Percentiles rank a stretch among this genome's conserved stretches.
phyloP scores from a whole-genome alignment of 1,140 invertebrate species.

The Drosophila takahashii region DNA sequence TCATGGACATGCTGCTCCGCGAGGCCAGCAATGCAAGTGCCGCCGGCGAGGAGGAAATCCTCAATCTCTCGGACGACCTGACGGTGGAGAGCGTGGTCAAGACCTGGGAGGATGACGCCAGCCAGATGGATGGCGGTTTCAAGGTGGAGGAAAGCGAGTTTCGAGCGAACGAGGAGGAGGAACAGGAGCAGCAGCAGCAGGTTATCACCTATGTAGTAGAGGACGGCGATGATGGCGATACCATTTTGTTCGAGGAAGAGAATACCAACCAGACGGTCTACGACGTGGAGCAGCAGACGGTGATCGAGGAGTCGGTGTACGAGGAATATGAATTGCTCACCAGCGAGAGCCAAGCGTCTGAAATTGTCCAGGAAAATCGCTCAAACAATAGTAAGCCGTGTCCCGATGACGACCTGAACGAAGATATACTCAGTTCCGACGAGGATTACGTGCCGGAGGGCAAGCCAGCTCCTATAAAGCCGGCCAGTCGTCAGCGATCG shows the following conservation, averaged over 20 bases:
- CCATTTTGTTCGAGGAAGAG: constrained; percentile 48
- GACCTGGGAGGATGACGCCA: constrained; percentile 52
- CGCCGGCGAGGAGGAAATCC: constrained; percentile 11
- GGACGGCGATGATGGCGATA: constrained; percentile 27
- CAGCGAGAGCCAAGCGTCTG: neutral
- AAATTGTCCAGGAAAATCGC: neutral
- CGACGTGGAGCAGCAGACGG: constrained; percentile 41
- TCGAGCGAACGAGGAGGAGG: neutral
- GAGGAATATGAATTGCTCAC: constrained; percentile 56
- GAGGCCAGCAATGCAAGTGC: constrained; percentile 30
- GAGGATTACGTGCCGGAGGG: constrained; percentile 23
- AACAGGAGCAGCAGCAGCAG: neutral
- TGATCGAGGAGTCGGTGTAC: constrained; percentile 51
- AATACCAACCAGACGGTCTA: constrained; percentile 39
- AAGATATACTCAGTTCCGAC: constrained; percentile 46
- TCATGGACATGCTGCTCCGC: constrained; percentile 56
- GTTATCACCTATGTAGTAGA: constrained; percentile 15
- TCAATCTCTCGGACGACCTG: constrained; percentile 10
- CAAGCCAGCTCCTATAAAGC: neutral
- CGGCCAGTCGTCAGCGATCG: constrained; percentile 19
- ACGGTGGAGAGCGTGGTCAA: constrained; percentile 41
- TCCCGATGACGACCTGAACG: constrained; percentile 15
- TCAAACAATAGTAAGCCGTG: neutral
- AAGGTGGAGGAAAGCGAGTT: constrained; percentile 40
- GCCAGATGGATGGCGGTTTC: constrained; percentile 23